These are phyloP conservation scores for Helicoverpa zea DNA, from an alignment of 1,140 invertebrate genomes.

Conservation along the genomic window DNA sequence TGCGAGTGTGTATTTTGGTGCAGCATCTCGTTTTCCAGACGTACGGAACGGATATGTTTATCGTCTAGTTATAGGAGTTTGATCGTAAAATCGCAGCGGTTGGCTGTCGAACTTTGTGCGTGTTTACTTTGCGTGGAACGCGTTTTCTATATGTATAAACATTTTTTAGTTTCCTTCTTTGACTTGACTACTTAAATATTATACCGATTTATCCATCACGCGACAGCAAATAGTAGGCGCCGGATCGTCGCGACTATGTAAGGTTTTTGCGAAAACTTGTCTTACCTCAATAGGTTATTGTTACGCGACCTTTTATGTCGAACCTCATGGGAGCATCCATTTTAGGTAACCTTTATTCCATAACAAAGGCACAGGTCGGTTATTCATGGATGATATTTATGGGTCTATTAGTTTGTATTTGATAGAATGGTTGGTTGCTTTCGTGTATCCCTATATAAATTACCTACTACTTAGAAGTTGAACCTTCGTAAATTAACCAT, in stretches of 20 bases:
- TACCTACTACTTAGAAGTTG: not conserved
- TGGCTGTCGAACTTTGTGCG: slow-evolving; percentile 62
- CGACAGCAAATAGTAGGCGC: slow-evolving; percentile 55
- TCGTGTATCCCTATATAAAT: not conserved
- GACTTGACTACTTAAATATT: slow-evolving; percentile 29
- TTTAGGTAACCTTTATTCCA: slow-evolving; percentile 52
- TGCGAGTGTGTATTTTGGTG: slow-evolving; percentile 70
- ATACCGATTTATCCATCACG: not conserved
- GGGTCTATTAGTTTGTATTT: slow-evolving; percentile 49
- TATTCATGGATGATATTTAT: slow-evolving; percentile 59
- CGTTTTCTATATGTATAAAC: slow-evolving; percentile 18
- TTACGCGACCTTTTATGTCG: slow-evolving; percentile 70
- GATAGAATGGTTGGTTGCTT: slow-evolving; percentile 17
- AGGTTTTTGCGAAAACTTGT: slow-evolving; percentile 69
- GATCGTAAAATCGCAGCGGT: slow-evolving; percentile 72
- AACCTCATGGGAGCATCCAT: slow-evolving; percentile 64
- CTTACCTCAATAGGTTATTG: slow-evolving; percentile 67
- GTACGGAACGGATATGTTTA: slow-evolving; percentile 72
- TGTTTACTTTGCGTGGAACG: slow-evolving; percentile 53
- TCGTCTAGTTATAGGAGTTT: slow-evolving; percentile 67
- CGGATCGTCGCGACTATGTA: slow-evolving; percentile 62
- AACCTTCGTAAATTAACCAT: slow-evolving; percentile 36
- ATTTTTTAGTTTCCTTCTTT: slow-evolving; percentile 29
- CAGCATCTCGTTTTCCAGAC: slow-evolving; percentile 72
- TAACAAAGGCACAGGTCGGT: slow-evolving; percentile 55